A percentile compares a stretch with the other conserved stretches of the same genome.
These are phyloP conservation scores for Sapajus apella DNA, from an alignment of 2,113 vertebrate species.

Conservation along the genomic window DNA sequence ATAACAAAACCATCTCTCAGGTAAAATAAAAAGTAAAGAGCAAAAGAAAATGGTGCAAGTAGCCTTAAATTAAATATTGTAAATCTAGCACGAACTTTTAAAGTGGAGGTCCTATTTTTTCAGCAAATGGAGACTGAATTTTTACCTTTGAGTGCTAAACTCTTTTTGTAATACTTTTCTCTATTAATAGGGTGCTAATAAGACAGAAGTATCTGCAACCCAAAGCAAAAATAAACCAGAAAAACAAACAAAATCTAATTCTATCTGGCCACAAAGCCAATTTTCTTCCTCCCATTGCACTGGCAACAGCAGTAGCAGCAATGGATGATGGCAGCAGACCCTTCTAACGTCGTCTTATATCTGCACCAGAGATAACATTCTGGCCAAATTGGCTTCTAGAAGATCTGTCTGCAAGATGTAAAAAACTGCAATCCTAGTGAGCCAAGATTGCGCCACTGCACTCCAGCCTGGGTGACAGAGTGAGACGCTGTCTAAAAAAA, in stretches of 20 bases:
- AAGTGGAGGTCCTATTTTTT: not conserved
- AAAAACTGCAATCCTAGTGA: not conserved
- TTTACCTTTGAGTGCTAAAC: slow-evolving; percentile 29
- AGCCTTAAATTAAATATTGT: slow-evolving; percentile 41
- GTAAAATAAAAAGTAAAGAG: not conserved
- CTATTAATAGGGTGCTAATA: slow-evolving; percentile 24
- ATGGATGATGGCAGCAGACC: not conserved
- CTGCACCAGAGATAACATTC: not conserved
- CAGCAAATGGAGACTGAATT: not conserved
- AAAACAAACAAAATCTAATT: slow-evolving; percentile 42
- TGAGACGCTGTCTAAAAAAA: no score
- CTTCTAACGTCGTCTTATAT: not conserved
- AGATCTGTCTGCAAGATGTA: not conserved
- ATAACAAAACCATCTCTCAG: not conserved
- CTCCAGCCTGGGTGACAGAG: no score
- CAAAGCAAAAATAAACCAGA: slow-evolving; percentile 16
- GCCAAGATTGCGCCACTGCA: no score
- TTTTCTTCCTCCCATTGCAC: not conserved
- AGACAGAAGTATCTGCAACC: not conserved
- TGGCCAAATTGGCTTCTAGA: not conserved
- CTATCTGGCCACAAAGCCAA: not conserved
- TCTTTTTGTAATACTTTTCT: slow-evolving; percentile 23
- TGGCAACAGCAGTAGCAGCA: not conserved
- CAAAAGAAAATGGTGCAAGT: slow-evolving; percentile 13
- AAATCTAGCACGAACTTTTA: slow-evolving; percentile 13